phyloP scores from a whole-genome alignment of 2,113 vertebrate species.

The Meles meles region DNA sequence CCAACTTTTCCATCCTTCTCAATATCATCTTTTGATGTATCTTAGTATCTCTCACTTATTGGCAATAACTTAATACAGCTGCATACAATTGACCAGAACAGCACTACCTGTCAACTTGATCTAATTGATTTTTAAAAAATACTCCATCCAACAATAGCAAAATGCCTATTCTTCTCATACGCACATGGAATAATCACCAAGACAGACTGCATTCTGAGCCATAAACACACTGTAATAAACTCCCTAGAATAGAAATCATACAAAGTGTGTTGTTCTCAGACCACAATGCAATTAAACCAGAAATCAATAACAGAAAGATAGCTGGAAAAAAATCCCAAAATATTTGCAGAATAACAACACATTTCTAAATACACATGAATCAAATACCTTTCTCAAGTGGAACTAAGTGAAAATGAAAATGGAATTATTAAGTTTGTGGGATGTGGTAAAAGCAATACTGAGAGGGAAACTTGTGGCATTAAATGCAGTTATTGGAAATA shows the following conservation, averaged over 20 bases:
- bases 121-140: background rate
- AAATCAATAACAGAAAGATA: background rate
- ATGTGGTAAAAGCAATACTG: background rate
- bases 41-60: background rate
- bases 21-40: background rate
- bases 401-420: conserved; percentile 14
- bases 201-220: background rate
- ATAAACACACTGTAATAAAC: background rate
- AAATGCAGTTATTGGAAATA: background rate
- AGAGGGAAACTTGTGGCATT: background rate
- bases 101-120: background rate
- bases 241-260: background rate
- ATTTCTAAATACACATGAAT: background rate
- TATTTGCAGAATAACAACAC: background rate
- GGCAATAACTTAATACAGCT: background rate
- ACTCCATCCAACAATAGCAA: background rate
- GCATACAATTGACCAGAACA: background rate
- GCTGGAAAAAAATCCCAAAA: background rate
- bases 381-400: background rate
- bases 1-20: background rate
- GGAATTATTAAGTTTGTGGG: background rate
- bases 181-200: background rate
- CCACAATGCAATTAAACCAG: background rate
- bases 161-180: background rate
- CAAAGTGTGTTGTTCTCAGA: background rate